Base-by-base conservation (phyloP, 1,140 invertebrate genomes). In the Maconellicoccus hirsutus region DNA sequence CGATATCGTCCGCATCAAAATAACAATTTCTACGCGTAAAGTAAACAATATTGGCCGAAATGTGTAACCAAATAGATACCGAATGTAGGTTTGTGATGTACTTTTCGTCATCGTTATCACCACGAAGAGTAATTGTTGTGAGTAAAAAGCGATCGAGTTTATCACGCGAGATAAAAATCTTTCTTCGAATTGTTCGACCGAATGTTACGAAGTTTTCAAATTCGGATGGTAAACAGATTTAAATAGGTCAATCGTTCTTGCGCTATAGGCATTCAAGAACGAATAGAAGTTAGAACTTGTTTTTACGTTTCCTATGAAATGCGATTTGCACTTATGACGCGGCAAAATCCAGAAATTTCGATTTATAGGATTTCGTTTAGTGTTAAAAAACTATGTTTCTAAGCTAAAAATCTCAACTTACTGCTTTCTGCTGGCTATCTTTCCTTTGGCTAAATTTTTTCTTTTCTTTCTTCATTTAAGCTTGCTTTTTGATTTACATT, bases 391-490 rank as follows among this genome's bases (percentile, higher is more conserved):
- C n/a, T n/a, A n/a, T n/a, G n/a, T n/a, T n/a, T n/a, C n/a, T n/a
- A n/a, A n/a, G n/a, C n/a, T n/a, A n/a, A n/a, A n/a, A 33, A 33
- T 33, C 12, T 12, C 3, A 25, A 66, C 61, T 66, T 66, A 66
- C 61, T 66, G 61, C 61, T 66, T 66, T 23, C 61, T 66, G 61
- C 61, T 10, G 22, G 8, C 61, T 66, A 8, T 66, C 61, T 66
- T 23, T 66, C 61, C 61, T 66, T 66, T 66, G 19, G 7, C 25
- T 66, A 66, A 66, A 23, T 25, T 66, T 66, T 66, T 26, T 66
- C 61, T 16, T 66, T 66, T 66, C 61, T 66, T 23, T 66, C 61
- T 66, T 66, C 61, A 66, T 66, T 66, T 66, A 66, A 66, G 61
- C 61, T 23, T 8, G 42, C 4, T 52, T 52, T 52, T 16, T 52